These are phyloP conservation scores for Rhagophthalmus giganteus DNA, from an alignment of 2,888 invertebrate species.

Conservation along the genomic window DNA sequence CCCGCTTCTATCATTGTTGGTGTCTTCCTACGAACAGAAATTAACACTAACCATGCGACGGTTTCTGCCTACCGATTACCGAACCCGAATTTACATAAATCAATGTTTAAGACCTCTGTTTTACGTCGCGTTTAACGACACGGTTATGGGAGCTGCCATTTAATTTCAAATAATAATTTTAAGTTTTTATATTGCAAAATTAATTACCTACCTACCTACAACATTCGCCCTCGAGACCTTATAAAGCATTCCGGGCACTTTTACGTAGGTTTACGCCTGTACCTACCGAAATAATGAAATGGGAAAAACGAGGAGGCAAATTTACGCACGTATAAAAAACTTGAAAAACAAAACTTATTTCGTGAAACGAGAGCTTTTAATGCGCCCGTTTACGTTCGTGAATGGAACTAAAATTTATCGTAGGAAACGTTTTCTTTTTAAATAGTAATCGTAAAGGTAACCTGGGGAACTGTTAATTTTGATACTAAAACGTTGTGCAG, in stretches of 20 bases:
- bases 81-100: no score
- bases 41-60: slow-evolving; percentile 2
- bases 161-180: no score
- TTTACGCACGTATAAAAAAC: neutral
- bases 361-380: no score
- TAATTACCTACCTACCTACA: neutral
- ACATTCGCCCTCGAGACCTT: neutral
- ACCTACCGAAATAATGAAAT: neutral
- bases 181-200: neutral
- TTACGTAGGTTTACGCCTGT: neutral
- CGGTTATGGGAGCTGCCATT: no score
- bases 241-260: neutral
- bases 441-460: neutral
- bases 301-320: neutral
- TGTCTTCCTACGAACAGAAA: slow-evolving; percentile 5
- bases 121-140: no score
- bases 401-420: no score
- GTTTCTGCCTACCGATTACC: no score
- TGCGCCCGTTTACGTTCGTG: no score
- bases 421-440: neutral
- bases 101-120: no score
- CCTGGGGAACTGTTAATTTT: neutral
- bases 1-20: slow-evolving; percentile 12
- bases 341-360: no score
- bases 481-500: neutral